These are phyloP conservation scores for Molossus molossus DNA, from an alignment of 2,797 vertebrate genomes.

Conservation along the genomic window DNA sequence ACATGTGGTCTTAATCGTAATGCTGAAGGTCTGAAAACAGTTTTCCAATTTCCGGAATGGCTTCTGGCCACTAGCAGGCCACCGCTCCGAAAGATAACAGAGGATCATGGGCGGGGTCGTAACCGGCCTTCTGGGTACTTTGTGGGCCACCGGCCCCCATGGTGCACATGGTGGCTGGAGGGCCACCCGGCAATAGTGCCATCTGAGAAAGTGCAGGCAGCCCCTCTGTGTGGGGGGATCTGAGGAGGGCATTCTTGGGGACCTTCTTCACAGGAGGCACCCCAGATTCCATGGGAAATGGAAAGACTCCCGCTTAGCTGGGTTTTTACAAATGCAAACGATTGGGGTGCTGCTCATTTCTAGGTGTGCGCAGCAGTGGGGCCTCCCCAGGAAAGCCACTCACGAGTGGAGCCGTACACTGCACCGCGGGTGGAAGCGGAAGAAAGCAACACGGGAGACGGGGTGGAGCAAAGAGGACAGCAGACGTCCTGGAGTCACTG, in stretches of 20 bases:
- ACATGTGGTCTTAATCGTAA: constrained; percentile 96
- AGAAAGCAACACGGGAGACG: background rate
- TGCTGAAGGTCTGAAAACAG: constrained; percentile 93
- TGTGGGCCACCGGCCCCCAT: constrained; percentile 86
- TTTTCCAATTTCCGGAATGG: constrained; percentile 95
- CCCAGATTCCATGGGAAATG: background rate
- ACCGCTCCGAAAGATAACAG: constrained; percentile 91
- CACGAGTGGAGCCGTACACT: background rate
- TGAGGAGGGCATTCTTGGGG: background rate
- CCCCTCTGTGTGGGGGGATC: no score
- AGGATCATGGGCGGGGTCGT: constrained; percentile 89
- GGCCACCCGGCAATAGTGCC: constrained; percentile 53
- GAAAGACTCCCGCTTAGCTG: background rate
- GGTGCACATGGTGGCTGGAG: constrained; percentile 38
- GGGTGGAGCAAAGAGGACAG: no score
- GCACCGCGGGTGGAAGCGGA: background rate
- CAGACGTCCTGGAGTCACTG: accelerated
- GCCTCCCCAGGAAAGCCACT: background rate
- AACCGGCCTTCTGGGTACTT: constrained; percentile 93
- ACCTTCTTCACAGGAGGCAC: background rate
- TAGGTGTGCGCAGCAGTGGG: accelerated
- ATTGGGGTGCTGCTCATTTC: background rate
- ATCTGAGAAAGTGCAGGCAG: background rate
- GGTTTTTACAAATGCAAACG: background rate
- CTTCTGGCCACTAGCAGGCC: constrained; percentile 92